These are phyloP conservation scores for Rhabditoides inermis DNA, from an alignment of 2,888 invertebrate genomes.

Conservation along the genomic window DNA sequence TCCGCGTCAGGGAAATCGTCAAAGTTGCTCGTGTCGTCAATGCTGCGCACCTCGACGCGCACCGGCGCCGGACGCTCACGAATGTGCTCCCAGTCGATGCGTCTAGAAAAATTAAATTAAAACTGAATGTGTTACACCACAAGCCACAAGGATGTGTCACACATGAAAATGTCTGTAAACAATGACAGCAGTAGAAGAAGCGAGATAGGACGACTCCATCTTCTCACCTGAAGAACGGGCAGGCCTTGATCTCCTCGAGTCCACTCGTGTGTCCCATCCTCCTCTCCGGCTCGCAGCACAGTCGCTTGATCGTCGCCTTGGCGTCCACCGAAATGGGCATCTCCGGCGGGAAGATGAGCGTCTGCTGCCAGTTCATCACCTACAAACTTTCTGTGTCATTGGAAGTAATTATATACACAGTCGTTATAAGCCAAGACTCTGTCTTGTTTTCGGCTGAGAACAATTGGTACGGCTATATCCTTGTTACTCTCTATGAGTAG, in stretches of 20 bases:
- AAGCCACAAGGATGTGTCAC: too few species aligned
- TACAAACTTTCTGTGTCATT: too few species aligned
- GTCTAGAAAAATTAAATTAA: too few species aligned
- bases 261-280: slow-evolving; percentile 77
- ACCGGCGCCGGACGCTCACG: slow-evolving; percentile 92
- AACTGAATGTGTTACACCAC: too few species aligned
- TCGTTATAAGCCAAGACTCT: too few species aligned
- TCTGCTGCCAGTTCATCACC: slow-evolving; percentile 99
- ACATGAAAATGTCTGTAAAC: too few species aligned
- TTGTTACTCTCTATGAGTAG: too few species aligned
- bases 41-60: slow-evolving; percentile 90
- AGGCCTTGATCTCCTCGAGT: slow-evolving; percentile 80
- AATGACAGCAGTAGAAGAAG: too few species aligned
- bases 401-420: too few species aligned
- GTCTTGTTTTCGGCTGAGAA: too few species aligned
- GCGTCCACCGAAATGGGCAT: slow-evolving; percentile 97
- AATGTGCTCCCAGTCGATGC: slow-evolving; percentile 97
- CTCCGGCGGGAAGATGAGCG: slow-evolving; percentile 94
- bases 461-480: too few species aligned
- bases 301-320: slow-evolving; percentile 56
- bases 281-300: slow-evolving; percentile 91
- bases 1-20: slow-evolving; percentile 99
- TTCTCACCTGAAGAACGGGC: slow-evolving; percentile 90
- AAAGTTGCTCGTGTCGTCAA: slow-evolving; percentile 99
- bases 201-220: too few species aligned